Base-by-base conservation (phyloP, 1,140 invertebrate species). In the Uloborus diversus region DNA sequence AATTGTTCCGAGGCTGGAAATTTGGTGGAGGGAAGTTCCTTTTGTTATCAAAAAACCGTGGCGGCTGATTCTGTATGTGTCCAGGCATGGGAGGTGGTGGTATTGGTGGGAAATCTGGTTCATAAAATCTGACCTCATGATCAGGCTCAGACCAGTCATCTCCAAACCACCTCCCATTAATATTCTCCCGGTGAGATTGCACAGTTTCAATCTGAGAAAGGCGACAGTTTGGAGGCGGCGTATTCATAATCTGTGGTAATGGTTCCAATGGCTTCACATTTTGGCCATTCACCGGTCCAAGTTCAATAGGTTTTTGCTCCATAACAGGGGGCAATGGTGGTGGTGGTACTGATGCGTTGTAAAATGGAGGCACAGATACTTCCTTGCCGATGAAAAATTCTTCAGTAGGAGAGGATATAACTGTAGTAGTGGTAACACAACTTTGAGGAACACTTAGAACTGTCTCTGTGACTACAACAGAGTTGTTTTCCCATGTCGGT, bases 131-230 rank as follows among this genome's bases (percentile, higher is more conserved):
- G 11, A 17, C 14, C 17, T 51, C 25, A 23, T 56, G 49, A n/a
- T 65, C 32, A 30, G 30, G 49, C n/a, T 65, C 32, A 30, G 30
- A n/a, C 73, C 73, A 78, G 20, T 53, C 66, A 47, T 66, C 66
- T 4, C 23, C 42, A 56, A 66, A 78, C 73, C 73, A 78, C 28
- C 62, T 53, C 2, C 42, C 20, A 56, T 66, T 78, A 4, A 32
- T n/a, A 17, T 37, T 20, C 47, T 73, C 61, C 13, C 73, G 42
- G 17, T 78, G 73, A 47, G 76, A 69, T 37, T 79, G 76, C 14
- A 79, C 65, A 33, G 76, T 79, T 27, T 79, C 76, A 47, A 79
- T 79, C 17, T 47, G 57, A 9, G 65, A 79, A 17, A 79, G 27
- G 3, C 32, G 25, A 51, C 9, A 7, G 7, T 78, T 62, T n/a